A percentile compares a stretch with the other conserved stretches of the same genome.
Evolutionary conservation across 2,113 vertebrate species (phyloP).

Genomic region (Pedetes capensis): DNA sequence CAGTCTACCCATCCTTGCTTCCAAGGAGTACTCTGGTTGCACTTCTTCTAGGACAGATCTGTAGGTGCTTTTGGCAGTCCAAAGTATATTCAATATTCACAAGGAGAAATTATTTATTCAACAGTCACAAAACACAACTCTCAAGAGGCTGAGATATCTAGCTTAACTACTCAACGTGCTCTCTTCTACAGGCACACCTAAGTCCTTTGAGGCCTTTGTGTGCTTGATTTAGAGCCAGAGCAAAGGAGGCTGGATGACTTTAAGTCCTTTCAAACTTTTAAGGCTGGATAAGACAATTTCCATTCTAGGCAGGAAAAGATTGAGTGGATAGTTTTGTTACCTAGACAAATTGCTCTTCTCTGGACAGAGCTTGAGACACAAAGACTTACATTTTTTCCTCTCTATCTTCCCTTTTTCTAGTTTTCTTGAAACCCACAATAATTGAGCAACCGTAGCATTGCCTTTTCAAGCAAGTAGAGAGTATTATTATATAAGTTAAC

Average conservation of each 20-base stretch:
- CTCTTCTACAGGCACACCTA: neutral
- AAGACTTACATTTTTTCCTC: neutral
- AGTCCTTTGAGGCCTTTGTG: neutral
- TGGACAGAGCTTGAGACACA: neutral
- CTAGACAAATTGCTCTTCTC: neutral
- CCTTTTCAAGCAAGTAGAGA: neutral
- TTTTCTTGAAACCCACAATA: neutral
- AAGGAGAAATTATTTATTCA: neutral
- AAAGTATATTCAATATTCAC: too few relatives aligned
- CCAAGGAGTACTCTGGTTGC: too few relatives aligned
- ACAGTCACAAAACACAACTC: neutral
- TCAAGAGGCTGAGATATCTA: neutral
- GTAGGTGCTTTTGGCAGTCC: too few relatives aligned
- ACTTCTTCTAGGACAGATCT: too few relatives aligned
- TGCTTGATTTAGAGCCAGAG: neutral
- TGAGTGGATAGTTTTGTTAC: neutral
- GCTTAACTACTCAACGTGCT: neutral
- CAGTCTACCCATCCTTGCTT: too few relatives aligned
- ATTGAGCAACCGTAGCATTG: neutral
- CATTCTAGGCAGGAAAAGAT: neutral
- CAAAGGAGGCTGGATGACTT: neutral
- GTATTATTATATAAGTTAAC: neutral
- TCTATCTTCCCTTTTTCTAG: neutral
- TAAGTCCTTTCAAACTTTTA: neutral
- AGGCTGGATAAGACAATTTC: neutral